Conservation (phyloP, 2,888 invertebrate species). For the Plebejus melissa region DNA sequence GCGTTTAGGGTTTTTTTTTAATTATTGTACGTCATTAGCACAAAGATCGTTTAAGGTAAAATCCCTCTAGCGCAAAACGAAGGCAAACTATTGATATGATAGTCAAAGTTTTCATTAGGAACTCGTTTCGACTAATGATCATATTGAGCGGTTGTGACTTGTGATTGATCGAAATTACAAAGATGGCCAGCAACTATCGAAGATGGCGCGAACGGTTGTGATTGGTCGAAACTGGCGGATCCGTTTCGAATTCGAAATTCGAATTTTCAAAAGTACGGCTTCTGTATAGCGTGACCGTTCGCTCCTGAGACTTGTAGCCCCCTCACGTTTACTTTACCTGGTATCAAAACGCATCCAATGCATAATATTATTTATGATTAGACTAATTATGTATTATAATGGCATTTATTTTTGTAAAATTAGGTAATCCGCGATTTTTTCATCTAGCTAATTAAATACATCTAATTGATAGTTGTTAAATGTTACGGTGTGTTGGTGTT, state of each 20-base stretch:
- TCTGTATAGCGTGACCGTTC: constrained; percentile 28
- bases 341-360: constrained; percentile 6
- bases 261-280: constrained; percentile 23
- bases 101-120: neutral
- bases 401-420: constrained; percentile 27
- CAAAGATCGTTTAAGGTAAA: neutral
- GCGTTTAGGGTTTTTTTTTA: neutral
- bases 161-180: neutral
- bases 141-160: neutral
- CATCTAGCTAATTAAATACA: constrained; percentile 18
- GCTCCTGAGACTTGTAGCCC: constrained; percentile 19
- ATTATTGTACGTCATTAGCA: too few relatives aligned
- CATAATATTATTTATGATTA: constrained; percentile 17
- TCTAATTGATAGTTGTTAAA: constrained; percentile 23
- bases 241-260: constrained; percentile 22
- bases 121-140: constrained; percentile 8
- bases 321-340: constrained; percentile 6
- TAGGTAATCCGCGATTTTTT: constrained; percentile 6
- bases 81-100: neutral
- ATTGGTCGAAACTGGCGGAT: constrained; percentile 20
- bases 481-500: constrained; percentile 3
- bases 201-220: neutral
- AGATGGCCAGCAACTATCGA: neutral
- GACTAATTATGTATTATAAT: constrained; percentile 19
- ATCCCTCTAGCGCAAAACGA: neutral